Base-by-base conservation (phyloP, 2,797 vertebrate genomes). In the Sciaenops ocellatus region DNA sequence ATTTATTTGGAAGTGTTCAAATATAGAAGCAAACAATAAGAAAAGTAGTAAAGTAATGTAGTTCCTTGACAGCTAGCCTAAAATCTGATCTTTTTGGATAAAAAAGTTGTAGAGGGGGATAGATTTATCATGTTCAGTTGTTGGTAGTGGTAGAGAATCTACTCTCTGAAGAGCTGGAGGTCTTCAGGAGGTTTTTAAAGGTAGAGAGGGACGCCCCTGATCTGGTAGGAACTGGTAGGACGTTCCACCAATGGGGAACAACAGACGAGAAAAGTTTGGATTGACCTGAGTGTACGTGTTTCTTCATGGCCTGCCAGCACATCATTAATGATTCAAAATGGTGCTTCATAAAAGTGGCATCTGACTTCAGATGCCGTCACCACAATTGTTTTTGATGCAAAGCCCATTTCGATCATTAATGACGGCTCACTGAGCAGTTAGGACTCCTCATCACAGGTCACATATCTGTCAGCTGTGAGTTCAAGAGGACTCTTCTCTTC, bases 311-410 rank as follows among this genome's bases (percentile, higher is more conserved):
- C 83, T 92, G 76, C 52, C 30, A 89, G 85, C 89, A 86, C 50
- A 71, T 89, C 89, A 73, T 78, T 82, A 93, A 92, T 87, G 84
- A 94, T 86, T 69, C 82, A 85, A 93, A 94, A 94, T 85, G 80
- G 76, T 17, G 61, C 74, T 17, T 86, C 90, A 70, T 82, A 76
- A 79, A 48, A 38, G 61, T 79, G 76, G 1, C 16, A 2, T 55
- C 50, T 42, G 59, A 52, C 64, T 78, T 79, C 64, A 72, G 15
- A 42, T 47, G 26, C 41, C 4, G 69, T 34, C 67, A 60, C 44
- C 28, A n/a, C 47, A 28, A 20, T 20, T 54, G 48, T 66, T 73
- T 76, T 82, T 84, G 82, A 87, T 3, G 78, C 85, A 73, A 83
- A 66, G 78, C 48, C 86, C 86, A 85, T 95, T 94, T 92, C 76